Percentiles rank a stretch among this genome's conserved stretches.
These are phyloP conservation scores for Apotomis betuletana DNA, from an alignment of 2,888 invertebrate genomes.

Conservation along the genomic window DNA sequence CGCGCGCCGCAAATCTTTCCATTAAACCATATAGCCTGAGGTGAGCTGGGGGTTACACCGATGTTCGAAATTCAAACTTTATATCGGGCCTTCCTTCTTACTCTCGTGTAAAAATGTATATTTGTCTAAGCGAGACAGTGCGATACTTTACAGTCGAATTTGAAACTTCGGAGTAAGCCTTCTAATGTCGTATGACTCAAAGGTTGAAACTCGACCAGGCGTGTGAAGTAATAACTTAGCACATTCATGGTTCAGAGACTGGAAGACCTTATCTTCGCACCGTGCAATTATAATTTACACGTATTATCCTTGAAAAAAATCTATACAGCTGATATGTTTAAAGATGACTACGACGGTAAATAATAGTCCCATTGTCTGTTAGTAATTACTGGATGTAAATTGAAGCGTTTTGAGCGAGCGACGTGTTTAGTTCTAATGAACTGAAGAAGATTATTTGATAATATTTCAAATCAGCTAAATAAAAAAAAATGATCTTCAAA, in stretches of 20 bases:
- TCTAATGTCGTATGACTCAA: constrained; percentile 38
- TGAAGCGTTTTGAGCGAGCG: not conserved
- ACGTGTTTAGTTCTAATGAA: not conserved
- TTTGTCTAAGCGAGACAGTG: too few relatives aligned
- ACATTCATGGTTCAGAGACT: constrained; percentile 2
- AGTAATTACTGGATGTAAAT: not conserved
- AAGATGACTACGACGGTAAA: not conserved
- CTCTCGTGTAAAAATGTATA: too few relatives aligned
- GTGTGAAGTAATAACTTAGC: constrained; percentile 22
- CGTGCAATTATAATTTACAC: not conserved
- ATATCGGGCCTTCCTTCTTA: too few relatives aligned
- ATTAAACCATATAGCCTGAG: constrained; percentile 50
- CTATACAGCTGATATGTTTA: not conserved
- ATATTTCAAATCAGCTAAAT: too few relatives aligned
- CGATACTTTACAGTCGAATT: too few relatives aligned
- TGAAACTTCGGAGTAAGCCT: too few relatives aligned
- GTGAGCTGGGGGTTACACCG: constrained; percentile 35
- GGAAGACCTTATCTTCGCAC: constrained; percentile 15
- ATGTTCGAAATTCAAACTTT: too few relatives aligned
- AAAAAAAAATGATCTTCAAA: too few relatives aligned
- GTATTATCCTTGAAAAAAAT: not conserved
- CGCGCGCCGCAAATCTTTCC: constrained; percentile 49
- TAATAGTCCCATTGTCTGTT: not conserved
- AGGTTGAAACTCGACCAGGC: constrained; percentile 18
- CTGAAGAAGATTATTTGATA: too few relatives aligned